phyloP scores from a whole-genome alignment of 2,113 vertebrate genomes.

The Carassius auratus region DNA sequence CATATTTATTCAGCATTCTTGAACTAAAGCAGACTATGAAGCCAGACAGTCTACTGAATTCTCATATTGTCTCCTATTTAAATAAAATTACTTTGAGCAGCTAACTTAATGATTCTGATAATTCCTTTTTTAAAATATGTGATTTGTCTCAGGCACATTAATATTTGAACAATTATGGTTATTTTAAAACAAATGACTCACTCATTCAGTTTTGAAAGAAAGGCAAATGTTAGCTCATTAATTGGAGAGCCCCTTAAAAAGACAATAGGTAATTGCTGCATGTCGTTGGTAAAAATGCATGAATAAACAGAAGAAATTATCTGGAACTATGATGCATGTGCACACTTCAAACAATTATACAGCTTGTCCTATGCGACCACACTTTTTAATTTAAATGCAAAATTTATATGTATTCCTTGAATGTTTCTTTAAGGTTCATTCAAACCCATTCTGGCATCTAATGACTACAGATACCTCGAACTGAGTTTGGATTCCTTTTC shows the following conservation, averaged over 20 bases:
- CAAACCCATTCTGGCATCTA: slow-evolving; percentile 55
- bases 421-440: slow-evolving; percentile 23
- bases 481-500: background rate
- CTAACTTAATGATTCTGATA: background rate
- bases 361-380: background rate
- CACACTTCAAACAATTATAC: background rate
- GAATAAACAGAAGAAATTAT: background rate
- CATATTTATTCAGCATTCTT: background rate
- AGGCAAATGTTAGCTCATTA: slow-evolving; percentile 25
- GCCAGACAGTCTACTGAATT: background rate
- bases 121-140: background rate
- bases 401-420: background rate
- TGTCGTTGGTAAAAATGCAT: background rate
- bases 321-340: background rate
- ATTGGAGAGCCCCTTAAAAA: slow-evolving; percentile 21
- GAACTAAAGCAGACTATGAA: background rate
- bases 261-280: slow-evolving; percentile 24
- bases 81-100: background rate
- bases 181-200: slow-evolving; percentile 21
- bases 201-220: slow-evolving; percentile 20
- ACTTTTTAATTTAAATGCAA: no score
- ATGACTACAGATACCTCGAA: background rate
- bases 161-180: slow-evolving; percentile 16
- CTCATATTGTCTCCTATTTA: background rate
- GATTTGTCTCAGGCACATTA: background rate